phyloP scores from a whole-genome alignment of 2,888 invertebrate species.

The Eulithis testata region DNA sequence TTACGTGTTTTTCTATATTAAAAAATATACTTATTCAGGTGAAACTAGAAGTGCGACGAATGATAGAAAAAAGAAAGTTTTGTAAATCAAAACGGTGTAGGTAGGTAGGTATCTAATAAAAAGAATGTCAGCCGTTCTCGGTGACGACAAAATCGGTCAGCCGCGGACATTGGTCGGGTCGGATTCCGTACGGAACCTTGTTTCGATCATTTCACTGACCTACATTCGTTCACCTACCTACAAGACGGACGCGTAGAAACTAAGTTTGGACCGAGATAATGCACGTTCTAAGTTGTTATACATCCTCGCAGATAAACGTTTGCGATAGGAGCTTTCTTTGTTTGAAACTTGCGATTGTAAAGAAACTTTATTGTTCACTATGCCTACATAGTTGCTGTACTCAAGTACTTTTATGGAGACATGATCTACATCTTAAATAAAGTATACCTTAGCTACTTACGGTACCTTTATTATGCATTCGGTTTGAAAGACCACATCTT shows the following conservation, averaged over 20 bases:
- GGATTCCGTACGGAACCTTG: slow-evolving; percentile 79
- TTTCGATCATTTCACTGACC: slow-evolving; percentile 83
- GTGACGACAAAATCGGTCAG: slow-evolving; percentile 72
- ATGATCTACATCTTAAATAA: too few relatives aligned
- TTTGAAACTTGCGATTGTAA: slow-evolving; percentile 2
- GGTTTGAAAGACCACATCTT: too few relatives aligned
- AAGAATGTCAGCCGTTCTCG: slow-evolving; percentile 71
- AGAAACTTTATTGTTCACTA: neutral
- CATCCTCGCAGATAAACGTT: slow-evolving; percentile 24
- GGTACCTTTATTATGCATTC: too few relatives aligned
- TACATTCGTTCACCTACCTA: slow-evolving; percentile 64
- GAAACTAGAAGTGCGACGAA: slow-evolving; percentile 31
- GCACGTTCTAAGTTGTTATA: slow-evolving; percentile 28
- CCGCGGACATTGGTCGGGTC: slow-evolving; percentile 66
- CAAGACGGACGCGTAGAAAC: slow-evolving; percentile 48
- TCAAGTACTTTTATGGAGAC: too few relatives aligned
- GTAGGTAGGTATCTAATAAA: slow-evolving; percentile 45
- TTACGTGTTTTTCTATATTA: too few relatives aligned
- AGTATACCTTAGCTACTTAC: too few relatives aligned
- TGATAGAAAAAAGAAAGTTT: slow-evolving; percentile 44
- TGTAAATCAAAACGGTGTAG: slow-evolving; percentile 42
- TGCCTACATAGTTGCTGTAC: neutral
- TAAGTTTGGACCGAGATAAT: slow-evolving; percentile 43
- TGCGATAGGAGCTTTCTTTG: slow-evolving; percentile 22
- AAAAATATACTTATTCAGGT: too few relatives aligned